These are phyloP conservation scores for Crotalus helleri DNA, from an alignment of 2,113 vertebrate species.

Conservation along the genomic window DNA sequence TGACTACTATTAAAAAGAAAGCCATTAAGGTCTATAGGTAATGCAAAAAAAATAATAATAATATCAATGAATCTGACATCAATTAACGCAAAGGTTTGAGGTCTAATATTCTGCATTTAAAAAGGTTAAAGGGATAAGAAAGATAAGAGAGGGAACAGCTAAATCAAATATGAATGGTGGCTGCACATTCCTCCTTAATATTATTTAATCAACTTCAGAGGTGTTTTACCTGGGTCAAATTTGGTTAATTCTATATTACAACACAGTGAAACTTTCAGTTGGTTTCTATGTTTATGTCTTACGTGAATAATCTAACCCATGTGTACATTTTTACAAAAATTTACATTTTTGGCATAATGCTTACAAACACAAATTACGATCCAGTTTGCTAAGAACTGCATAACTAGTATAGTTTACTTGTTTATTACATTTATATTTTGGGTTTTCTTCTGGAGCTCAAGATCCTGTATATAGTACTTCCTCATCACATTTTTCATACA, in stretches of 20 bases:
- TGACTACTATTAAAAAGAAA: slow-evolving; percentile 59
- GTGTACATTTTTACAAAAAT: background rate
- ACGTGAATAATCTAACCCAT: background rate
- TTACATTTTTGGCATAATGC: background rate
- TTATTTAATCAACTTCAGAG: background rate
- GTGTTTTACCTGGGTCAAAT: background rate
- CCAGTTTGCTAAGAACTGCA: background rate
- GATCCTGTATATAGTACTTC: background rate
- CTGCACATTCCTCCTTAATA: background rate
- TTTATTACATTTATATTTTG: background rate
- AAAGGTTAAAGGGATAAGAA: slow-evolving; percentile 21
- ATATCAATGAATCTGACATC: slow-evolving; percentile 51
- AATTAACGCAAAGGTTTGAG: slow-evolving; percentile 42
- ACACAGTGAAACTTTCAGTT: background rate
- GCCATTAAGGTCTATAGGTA: slow-evolving; percentile 40
- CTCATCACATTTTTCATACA: background rate
- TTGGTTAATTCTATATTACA: slow-evolving; percentile 12
- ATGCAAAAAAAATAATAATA: slow-evolving; percentile 37
- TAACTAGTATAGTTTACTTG: background rate
- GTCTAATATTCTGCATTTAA: slow-evolving; percentile 39
- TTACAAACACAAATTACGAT: background rate
- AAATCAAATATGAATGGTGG: slow-evolving; percentile 8
- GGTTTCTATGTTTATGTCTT: background rate
- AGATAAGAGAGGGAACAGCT: background rate
- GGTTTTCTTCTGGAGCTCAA: background rate